These are phyloP conservation scores for Syrmaticus mikado DNA, from an alignment of 2,113 vertebrate species.

Conservation along the genomic window DNA sequence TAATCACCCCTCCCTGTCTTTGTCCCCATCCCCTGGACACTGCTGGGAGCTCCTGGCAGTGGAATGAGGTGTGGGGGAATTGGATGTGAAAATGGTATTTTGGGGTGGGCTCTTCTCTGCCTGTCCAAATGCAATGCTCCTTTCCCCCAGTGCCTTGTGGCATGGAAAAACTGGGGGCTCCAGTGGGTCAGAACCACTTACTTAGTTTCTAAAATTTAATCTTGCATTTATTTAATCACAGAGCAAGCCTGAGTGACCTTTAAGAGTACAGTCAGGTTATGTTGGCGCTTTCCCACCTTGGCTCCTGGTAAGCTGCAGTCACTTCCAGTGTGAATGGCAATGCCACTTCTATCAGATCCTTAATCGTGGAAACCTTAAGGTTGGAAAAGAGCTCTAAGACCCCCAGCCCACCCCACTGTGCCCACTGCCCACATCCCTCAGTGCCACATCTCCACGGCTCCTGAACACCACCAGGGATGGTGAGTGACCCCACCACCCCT, in stretches of 20 bases:
- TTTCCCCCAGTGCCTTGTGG: neutral
- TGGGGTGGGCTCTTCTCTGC: rapidly evolving
- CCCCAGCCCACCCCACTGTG: too few relatives aligned
- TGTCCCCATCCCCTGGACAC: neutral
- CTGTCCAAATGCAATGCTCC: neutral
- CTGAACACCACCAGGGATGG: too few relatives aligned
- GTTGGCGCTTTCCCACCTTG: rapidly evolving
- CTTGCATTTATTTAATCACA: neutral
- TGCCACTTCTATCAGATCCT: rapidly evolving
- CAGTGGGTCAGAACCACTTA: neutral
- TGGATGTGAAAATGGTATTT: neutral
- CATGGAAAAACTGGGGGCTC: neutral
- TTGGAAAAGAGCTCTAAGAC: too few relatives aligned
- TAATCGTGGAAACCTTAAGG: neutral
- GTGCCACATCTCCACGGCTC: too few relatives aligned
- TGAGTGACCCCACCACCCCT: too few relatives aligned
- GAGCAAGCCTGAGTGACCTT: neutral
- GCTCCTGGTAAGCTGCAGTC: neutral
- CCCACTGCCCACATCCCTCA: too few relatives aligned
- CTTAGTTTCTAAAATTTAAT: neutral
- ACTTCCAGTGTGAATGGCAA: neutral
- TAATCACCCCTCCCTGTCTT: neutral
- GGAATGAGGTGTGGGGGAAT: rapidly evolving
- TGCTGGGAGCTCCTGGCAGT: neutral
- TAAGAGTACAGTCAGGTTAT: neutral